Evolutionary conservation across 1,140 invertebrate genomes (phyloP).

Genomic region (Solenopsis fugax): DNA sequence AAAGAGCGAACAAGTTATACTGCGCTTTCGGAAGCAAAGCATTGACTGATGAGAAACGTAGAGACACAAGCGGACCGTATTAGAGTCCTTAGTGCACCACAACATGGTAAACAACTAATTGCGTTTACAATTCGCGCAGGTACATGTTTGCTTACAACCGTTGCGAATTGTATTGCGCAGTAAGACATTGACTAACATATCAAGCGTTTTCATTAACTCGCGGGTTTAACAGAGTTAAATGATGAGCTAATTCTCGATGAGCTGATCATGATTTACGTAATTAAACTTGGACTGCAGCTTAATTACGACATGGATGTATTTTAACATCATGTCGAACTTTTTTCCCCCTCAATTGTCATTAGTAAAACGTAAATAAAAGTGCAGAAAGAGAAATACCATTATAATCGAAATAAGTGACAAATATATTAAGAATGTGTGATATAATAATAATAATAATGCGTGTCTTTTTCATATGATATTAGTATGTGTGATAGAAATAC

Average conservation of each 20-base stretch:
- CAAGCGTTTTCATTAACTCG: slow-evolving; percentile 39
- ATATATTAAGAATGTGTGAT: not conserved
- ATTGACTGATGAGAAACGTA: slow-evolving; percentile 44
- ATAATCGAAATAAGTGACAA: not conserved
- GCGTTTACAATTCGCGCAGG: slow-evolving; percentile 50
- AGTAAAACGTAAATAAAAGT: not conserved
- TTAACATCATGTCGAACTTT: not conserved
- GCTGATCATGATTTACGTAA: slow-evolving; percentile 3
- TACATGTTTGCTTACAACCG: slow-evolving; percentile 32
- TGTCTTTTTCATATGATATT: not conserved
- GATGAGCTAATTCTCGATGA: slow-evolving; percentile 27
- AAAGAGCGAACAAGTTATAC: not conserved
- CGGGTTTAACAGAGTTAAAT: slow-evolving; percentile 9
- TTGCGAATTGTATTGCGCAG: not conserved
- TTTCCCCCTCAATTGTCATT: no score
- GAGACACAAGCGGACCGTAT: slow-evolving; percentile 49
- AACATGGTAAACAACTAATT: slow-evolving; percentile 51
- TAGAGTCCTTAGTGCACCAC: slow-evolving; percentile 42
- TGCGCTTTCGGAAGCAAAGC: slow-evolving; percentile 12
- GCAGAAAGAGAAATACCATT: no score
- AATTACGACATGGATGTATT: not conserved
- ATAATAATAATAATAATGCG: no score
- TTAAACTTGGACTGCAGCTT: slow-evolving; percentile 12
- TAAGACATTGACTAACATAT: slow-evolving; percentile 37
- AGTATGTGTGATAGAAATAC: not conserved